These are phyloP conservation scores for Eupeodes luniger DNA, from an alignment of 2,888 invertebrate genomes.

Conservation along the genomic window DNA sequence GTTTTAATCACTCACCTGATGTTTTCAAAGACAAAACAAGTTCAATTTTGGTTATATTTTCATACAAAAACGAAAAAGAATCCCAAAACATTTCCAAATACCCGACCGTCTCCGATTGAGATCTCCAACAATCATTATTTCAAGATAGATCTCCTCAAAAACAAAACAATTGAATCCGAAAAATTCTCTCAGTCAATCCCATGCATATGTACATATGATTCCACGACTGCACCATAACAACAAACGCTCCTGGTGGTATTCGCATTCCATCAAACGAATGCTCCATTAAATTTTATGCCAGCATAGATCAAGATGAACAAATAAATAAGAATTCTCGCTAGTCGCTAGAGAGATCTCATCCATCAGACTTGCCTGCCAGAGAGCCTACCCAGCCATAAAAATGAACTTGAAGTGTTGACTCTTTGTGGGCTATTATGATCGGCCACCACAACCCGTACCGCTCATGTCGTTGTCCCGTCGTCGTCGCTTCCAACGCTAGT, in stretches of 20 bases:
- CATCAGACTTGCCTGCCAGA: constrained; percentile 58
- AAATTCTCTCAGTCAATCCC: constrained; percentile 50
- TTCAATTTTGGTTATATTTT: constrained; percentile 47
- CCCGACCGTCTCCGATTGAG: constrained; percentile 42
- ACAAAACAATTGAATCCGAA: constrained; percentile 57
- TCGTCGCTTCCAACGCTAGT: not conserved
- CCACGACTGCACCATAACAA: constrained; percentile 9
- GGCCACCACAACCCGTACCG: constrained; percentile 17
- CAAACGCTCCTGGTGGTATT: constrained; percentile 59
- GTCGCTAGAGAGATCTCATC: constrained; percentile 48
- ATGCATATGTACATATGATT: not conserved
- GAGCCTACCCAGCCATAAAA: constrained; percentile 79
- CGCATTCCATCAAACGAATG: constrained; percentile 77
- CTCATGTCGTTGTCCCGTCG: not conserved
- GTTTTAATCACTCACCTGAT: constrained; percentile 37
- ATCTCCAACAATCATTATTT: constrained; percentile 47
- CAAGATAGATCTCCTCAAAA: constrained; percentile 41
- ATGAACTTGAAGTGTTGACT: constrained; percentile 79
- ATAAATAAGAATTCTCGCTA: constrained; percentile 79
- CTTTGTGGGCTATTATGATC: constrained; percentile 51
- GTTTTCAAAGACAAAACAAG: constrained; percentile 66
- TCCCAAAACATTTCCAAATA: constrained; percentile 65
- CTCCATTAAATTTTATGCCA: constrained; percentile 81
- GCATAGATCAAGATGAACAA: constrained; percentile 82
- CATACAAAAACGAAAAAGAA: constrained; percentile 18